Base-by-base conservation (phyloP, 2,888 invertebrate genomes). In the Neria commutata region DNA sequence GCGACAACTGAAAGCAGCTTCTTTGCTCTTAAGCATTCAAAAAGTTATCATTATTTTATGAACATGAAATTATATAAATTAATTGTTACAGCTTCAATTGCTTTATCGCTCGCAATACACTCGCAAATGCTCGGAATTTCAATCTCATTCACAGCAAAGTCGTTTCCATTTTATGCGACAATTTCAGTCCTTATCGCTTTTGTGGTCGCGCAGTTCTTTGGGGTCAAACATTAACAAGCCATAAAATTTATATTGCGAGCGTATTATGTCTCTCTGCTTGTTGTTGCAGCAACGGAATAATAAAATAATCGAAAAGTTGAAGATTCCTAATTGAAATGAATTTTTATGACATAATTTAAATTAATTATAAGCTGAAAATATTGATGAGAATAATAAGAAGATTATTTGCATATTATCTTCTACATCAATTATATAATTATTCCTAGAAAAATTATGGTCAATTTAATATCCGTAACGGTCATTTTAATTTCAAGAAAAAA, bases 171-270 rank as follows among this genome's bases (percentile, higher is more conserved):
- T 19, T 6, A 19, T 11, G 42, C 42, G 42, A 42, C 42, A 42
- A 42, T 42, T n/a, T 42, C 21, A 19, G 14, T 42, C 21, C 3
- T 42, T 19, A 19, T 42, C 19, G 14, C 3, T 19, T 21, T 42
- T 14, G 8, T 42, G 17, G 5, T 42, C 21, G 42, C 19, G 19
- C 42, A 19, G 42, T 42, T 42, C 42, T 5, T 21, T 42, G 42
- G 14, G 42, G 42, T 42, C 42, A 42, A 42, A 19, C 21, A 21
- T 19, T 19, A 42, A 42, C 42, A 42, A 42, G 42, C 69, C 29
- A 73, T 70, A 23, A 71, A 67, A 2, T 58, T 33, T 53, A 72
- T 68, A 25, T 73, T 54, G 10, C 57, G 58, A n/a, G n/a, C n/a
- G n/a, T n/a, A n/a, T n/a, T n/a, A n/a, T n/a, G n/a, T n/a, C n/a